phyloP scores from a whole-genome alignment of 2,113 vertebrate genomes.

The Eurystomus gularis region DNA sequence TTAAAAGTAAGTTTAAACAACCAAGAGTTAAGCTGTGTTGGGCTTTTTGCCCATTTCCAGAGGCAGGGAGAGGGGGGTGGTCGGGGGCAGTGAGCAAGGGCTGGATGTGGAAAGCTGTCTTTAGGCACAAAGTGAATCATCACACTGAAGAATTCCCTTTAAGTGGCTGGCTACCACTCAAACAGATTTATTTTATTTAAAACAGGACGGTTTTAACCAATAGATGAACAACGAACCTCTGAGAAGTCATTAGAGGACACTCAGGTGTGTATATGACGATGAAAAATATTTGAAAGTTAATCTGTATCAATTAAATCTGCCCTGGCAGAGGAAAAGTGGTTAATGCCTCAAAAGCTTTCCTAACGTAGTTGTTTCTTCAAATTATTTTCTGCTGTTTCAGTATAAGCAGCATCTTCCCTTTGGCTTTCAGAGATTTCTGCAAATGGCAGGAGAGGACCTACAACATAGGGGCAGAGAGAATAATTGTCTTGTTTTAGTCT shows the following conservation, averaged over 20 bases:
- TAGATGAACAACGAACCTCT: not conserved
- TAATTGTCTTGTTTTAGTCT: not conserved
- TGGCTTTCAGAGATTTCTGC: not conserved
- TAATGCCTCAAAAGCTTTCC: not conserved
- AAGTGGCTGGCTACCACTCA: not conserved
- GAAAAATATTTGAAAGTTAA: not conserved
- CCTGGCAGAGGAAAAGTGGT: not conserved
- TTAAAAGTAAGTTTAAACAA: not conserved
- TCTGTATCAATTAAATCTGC: not conserved
- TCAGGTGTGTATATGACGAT: not conserved
- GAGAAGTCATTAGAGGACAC: not conserved
- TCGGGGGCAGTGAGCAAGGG: not conserved
- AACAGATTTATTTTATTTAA: not conserved
- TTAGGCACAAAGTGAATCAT: constrained; percentile 23
- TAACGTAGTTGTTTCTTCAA: not conserved
- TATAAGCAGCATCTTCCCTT: not conserved
- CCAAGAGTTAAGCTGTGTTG: not conserved
- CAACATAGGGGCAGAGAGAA: not conserved
- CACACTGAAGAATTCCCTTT: not conserved
- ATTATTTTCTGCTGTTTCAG: not conserved
- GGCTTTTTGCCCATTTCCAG: constrained; percentile 17
- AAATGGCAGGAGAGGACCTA: not conserved
- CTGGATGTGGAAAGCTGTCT: constrained; percentile 15
- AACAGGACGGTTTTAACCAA: not conserved
- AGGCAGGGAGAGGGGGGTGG: not conserved